phyloP scores from a whole-genome alignment of 1,140 invertebrate species.

The Zeugodacus cucurbitae region DNA sequence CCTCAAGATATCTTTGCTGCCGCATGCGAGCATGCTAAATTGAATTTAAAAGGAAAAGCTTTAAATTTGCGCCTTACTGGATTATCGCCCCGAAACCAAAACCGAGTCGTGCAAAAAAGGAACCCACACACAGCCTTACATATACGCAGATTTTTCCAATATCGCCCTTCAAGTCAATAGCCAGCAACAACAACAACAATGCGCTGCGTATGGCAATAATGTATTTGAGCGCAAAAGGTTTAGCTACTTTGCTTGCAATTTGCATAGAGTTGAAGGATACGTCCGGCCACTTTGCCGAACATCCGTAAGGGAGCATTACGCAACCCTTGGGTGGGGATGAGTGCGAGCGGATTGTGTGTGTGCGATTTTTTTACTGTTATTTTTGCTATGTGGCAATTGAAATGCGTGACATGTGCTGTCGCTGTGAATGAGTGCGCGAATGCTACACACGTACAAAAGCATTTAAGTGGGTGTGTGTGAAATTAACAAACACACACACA shows the following conservation, averaged over 20 bases:
- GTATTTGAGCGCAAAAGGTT: constrained; percentile 1
- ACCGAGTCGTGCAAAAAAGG: background rate
- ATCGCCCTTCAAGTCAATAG: background rate
- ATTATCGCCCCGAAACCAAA: background rate
- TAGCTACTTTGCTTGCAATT: constrained; percentile 15
- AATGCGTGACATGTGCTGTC: constrained; percentile 26
- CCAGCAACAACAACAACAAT: background rate
- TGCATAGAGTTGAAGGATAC: constrained; percentile 34
- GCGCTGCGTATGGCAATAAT: background rate
- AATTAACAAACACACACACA: background rate
- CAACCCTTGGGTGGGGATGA: background rate
- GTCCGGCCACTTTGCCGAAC: constrained; percentile 3
- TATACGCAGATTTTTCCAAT: background rate
- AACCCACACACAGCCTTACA: background rate
- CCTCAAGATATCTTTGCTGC: background rate
- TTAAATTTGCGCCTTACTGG: background rate
- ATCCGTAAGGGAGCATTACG: background rate
- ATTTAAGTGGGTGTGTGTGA: background rate
- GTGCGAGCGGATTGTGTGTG: background rate
- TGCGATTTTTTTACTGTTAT: background rate
- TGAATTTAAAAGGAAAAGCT: background rate
- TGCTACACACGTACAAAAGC: background rate
- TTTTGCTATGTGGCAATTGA: background rate
- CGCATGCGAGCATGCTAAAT: background rate
- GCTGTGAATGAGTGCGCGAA: background rate